Evolutionary conservation across 2,888 invertebrate species (phyloP).

Genomic region (Agrochola lychnidis): DNA sequence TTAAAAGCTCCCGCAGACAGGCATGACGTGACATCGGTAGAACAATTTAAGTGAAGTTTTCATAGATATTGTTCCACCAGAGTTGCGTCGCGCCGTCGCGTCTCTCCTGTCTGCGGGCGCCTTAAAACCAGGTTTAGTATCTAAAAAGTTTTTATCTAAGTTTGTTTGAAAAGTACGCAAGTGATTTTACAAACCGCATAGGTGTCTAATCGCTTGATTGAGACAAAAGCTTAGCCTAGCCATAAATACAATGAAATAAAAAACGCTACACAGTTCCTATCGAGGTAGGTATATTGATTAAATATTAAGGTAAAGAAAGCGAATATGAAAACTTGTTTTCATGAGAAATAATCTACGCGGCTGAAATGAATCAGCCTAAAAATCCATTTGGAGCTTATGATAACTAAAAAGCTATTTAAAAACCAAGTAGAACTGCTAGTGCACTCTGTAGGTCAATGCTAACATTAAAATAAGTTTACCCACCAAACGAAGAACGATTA

Average conservation of each 20-base stretch:
- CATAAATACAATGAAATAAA: neutral
- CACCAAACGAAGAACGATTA: neutral
- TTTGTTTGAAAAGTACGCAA: neutral
- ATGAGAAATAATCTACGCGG: too few species aligned
- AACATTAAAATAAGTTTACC: slow-evolving; percentile 39
- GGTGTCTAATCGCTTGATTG: neutral
- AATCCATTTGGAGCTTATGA: neutral
- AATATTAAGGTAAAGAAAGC: neutral
- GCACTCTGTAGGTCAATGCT: slow-evolving; percentile 59
- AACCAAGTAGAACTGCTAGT: slow-evolving; percentile 21
- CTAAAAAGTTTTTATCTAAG: neutral
- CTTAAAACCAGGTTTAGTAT: neutral
- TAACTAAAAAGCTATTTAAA: neutral
- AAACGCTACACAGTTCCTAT: neutral
- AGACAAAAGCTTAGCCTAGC: neutral
- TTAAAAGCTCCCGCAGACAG: too few species aligned
- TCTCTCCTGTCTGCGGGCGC: too few species aligned
- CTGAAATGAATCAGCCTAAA: neutral
- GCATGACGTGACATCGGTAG: too few species aligned
- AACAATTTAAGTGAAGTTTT: too few species aligned
- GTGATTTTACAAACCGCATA: neutral
- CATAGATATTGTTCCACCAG: too few species aligned
- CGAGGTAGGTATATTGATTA: neutral
- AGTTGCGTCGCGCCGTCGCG: too few species aligned
- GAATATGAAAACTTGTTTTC: neutral